Percentiles rank a stretch among this genome's conserved stretches.
Conservation (phyloP, 2,113 vertebrate genomes). For the Falco punctatus region DNA sequence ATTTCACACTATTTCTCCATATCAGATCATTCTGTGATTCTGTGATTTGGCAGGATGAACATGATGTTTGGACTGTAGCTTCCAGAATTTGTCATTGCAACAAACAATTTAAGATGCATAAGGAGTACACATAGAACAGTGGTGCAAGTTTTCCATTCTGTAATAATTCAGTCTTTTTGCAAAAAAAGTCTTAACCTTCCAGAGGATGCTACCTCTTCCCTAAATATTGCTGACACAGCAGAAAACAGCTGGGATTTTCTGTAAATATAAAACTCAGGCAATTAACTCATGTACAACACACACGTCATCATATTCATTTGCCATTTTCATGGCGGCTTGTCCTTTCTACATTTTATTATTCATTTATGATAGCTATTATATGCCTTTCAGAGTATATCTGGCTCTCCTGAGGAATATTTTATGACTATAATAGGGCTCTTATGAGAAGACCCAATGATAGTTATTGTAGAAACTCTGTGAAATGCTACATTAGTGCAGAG, state of each 20-base stretch:
- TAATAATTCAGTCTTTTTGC: neutral
- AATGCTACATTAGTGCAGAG: slow-evolving; percentile 78
- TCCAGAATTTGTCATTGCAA: neutral
- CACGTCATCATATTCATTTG: slow-evolving; percentile 78
- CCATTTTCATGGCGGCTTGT: slow-evolving; percentile 81
- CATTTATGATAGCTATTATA: slow-evolving; percentile 84
- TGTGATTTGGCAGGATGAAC: neutral
- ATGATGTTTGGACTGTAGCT: neutral
- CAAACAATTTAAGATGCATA: neutral
- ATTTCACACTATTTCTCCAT: too few relatives aligned
- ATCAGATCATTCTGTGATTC: too few relatives aligned
- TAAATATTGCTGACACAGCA: slow-evolving; percentile 61
- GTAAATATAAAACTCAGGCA: slow-evolving; percentile 76
- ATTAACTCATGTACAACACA: slow-evolving; percentile 75
- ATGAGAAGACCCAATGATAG: slow-evolving; percentile 80
- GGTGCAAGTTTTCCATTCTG: neutral
- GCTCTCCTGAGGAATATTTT: slow-evolving; percentile 84
- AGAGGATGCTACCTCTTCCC: neutral
- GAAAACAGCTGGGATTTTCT: slow-evolving; percentile 71
- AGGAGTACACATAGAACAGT: neutral
- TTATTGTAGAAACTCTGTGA: slow-evolving; percentile 79
- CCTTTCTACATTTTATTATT: slow-evolving; percentile 84
- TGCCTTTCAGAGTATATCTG: slow-evolving; percentile 78
- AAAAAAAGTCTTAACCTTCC: slow-evolving; percentile 8
- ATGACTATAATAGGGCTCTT: slow-evolving; percentile 80